Evolutionary conservation across 2,113 vertebrate genomes (phyloP), one percentile per base, ranked within the genome.

Genomic region (Micromys minutus): DNA sequence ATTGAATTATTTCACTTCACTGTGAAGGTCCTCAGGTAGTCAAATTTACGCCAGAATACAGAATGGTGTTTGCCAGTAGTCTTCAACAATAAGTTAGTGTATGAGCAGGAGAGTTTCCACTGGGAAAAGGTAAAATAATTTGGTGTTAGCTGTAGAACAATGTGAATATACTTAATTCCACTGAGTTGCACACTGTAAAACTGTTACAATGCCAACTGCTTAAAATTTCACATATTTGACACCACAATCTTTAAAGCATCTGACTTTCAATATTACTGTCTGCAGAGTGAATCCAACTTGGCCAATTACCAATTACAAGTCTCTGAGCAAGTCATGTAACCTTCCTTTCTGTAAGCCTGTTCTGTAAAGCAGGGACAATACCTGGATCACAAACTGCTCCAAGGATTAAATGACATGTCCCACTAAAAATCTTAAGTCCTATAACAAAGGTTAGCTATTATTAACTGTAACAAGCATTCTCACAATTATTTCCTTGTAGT

Each of bases 31-130:
- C 31, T 36, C 55, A 26, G 96, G 42, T 55, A 94, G 69, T 84
- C 74, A 93, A 92, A 92, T 88, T 95, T 69, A 92, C 2, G 93
- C 47, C 39, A 91, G 61, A 94, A 95, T 96, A 84, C 6, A 65
- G n/a, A 95, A 96, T 63, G 19, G 17, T 76, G 24, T 67, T 31
- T 87, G 75, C 75, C 75, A 31, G 31, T 10, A 59, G 11, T 63
- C 50, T 80, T 55, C 34, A 72, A 57, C 21, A 57, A 19, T 4
- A 26, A 87, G 4, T 81, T 87, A 67, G 26, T 74, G 8, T 90
- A 92, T 83, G 71, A 92, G 13, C 21, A 45, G 36, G 29, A 19
- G 61, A 74, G 31, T 77, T 95, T 92, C 75, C 84, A 31, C 0
- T 87, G 42, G 21, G 15, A 3, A 93, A 84, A 79, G 17, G 63